Base-by-base conservation (phyloP, 1,140 invertebrate genomes). In the Papilio dardanus region DNA sequence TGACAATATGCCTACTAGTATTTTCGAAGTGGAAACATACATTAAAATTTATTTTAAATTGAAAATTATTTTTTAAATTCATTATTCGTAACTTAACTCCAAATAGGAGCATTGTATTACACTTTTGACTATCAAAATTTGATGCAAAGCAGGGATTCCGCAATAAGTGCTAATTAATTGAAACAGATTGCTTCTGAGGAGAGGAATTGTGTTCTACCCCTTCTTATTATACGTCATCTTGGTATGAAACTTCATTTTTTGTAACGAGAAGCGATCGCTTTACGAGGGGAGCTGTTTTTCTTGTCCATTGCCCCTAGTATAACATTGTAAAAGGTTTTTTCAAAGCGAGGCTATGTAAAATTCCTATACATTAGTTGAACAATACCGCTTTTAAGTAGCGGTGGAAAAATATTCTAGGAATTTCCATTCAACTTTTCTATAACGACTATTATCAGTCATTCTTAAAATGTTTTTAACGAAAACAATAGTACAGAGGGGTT, bases 261-360 rank as follows among this genome's bases (percentile, higher is more conserved):
- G 71, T 84, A 84, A 86, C 80, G 83, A 87, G 82, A 80, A 79
- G 77, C 84, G 85, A 91, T 91, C 90, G 88, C 85, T 90, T 84
- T 86, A 88, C 89, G 84, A 82, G 75, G 82, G 78, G 82, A 82
- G 40, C 81, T 79, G 81, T 79, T 81, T 84, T 82, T 82, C 83
- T 82, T 83, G 82, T 80, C 87, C 80, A 86, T 86, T 86, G 81
- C 83, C 77, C 80, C 79, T 75, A 74, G 78, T 83, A 81, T 83
- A 78, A 82, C 84, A 69, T 86, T 80, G 78, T 79, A 83, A 81
- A 79, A 84, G 77, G 80, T 79, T 74, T 50, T 69, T 65, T 62
- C 81, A 86, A 86, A 81, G 82, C 78, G 80, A 83, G 78, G 79
- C 73, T 79, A 76, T 76, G 31, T 80, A 82, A 85, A 86, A 88